Conservation (phyloP, 2,113 vertebrate genomes). For the Antechinus stuartii region DNA sequence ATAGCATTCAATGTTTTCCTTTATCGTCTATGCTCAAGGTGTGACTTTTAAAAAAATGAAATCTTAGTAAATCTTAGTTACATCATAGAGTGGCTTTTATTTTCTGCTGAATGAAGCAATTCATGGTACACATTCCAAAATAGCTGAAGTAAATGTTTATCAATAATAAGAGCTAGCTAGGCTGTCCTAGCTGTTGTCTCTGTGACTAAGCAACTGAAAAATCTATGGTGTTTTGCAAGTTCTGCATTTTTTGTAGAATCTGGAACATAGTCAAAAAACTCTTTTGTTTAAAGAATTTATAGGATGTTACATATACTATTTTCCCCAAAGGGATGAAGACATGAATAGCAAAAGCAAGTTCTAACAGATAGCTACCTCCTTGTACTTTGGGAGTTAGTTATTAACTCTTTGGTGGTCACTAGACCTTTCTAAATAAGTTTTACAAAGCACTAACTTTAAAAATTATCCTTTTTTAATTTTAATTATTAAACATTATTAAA, state of each 20-base stretch:
- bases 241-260: not conserved
- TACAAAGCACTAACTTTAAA: conserved; percentile 9
- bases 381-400: not conserved
- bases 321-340: not conserved
- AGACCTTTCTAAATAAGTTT: conserved; percentile 32
- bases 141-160: conserved; percentile 11
- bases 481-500: too few species aligned
- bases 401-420: not conserved
- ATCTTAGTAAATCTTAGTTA: not conserved
- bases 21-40: not conserved
- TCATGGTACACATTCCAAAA: not conserved
- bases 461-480: not conserved
- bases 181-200: conserved; percentile 16
- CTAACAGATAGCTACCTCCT: not conserved
- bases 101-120: not conserved
- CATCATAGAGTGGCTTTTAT: conserved; percentile 22
- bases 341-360: not conserved
- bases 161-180: conserved; percentile 24
- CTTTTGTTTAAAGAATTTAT: conserved; percentile 15
- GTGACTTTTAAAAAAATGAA: not conserved
- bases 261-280: conserved; percentile 17
- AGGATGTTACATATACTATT: conserved; percentile 9
- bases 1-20: conserved; percentile 17
- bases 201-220: conserved; percentile 54
- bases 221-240: conserved; percentile 11